These are phyloP conservation scores for Aphelocoma californica DNA, from an alignment of 2,797 vertebrate genomes.

Conservation along the genomic window DNA sequence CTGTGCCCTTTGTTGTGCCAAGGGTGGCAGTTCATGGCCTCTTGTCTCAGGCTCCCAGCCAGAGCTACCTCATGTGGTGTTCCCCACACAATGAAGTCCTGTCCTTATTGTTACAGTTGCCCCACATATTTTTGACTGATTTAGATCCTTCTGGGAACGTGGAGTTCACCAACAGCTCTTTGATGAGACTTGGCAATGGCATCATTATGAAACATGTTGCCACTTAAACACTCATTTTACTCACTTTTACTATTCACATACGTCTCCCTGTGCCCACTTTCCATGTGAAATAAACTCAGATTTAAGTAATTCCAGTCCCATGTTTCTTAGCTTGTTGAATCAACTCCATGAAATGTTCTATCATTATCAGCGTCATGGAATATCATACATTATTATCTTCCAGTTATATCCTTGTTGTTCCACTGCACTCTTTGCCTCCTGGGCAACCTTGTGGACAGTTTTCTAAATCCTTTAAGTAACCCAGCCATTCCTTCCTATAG, in stretches of 20 bases:
- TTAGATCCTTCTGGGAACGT: neutral
- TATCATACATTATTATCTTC: neutral
- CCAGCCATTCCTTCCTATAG: neutral
- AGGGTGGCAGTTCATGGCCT: neutral
- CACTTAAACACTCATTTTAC: neutral
- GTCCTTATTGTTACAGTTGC: neutral
- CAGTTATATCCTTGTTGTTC: neutral
- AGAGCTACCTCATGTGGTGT: accelerated
- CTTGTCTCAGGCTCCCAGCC: neutral
- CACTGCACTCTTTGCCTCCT: neutral
- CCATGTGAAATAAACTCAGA: neutral
- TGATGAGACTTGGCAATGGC: conserved; percentile 27
- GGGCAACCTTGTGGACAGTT: neutral
- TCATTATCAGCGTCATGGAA: neutral
- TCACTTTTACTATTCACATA: neutral
- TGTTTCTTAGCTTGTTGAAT: neutral
- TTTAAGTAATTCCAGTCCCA: neutral
- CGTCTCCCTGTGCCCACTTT: neutral
- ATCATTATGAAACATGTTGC: neutral
- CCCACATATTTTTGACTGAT: neutral
- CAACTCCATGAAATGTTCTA: neutral
- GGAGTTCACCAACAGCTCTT: neutral
- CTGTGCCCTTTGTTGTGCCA: neutral
- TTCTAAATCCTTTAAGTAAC: neutral
- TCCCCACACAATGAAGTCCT: neutral